These are phyloP conservation scores for Saxicola maurus DNA, from an alignment of 2,797 vertebrate species.

Conservation along the genomic window DNA sequence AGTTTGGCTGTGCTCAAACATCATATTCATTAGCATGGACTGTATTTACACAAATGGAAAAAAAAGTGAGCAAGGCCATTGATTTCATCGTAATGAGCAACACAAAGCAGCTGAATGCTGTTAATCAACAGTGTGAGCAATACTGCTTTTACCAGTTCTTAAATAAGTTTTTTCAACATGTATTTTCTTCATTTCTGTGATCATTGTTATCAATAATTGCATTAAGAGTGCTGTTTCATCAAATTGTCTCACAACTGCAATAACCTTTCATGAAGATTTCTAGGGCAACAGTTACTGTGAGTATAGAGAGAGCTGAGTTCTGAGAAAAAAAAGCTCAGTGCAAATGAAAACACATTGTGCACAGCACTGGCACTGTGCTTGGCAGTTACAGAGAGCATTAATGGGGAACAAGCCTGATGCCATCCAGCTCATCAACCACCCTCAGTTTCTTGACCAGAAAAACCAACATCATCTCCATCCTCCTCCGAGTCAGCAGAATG, in stretches of 20 bases:
- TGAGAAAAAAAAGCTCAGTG: background rate
- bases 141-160: background rate
- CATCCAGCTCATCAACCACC: background rate
- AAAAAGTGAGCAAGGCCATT: constrained; percentile 10
- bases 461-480: background rate
- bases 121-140: background rate
- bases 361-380: background rate
- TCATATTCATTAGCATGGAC: constrained; percentile 15
- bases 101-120: background rate
- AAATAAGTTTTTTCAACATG: background rate
- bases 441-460: background rate
- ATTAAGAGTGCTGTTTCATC: constrained; percentile 18
- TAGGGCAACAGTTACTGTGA: background rate
- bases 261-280: constrained; percentile 14
- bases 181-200: constrained; percentile 35
- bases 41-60: constrained; percentile 40
- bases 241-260: constrained; percentile 26
- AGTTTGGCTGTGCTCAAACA: constrained; percentile 12
- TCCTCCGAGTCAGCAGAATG: background rate
- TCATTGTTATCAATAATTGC: constrained; percentile 30
- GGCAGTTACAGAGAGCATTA: background rate
- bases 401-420: background rate
- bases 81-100: background rate
- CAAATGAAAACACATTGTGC: constrained; percentile 5
- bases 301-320: background rate